Conservation (phyloP, 2,888 invertebrate species). For the Drosophila kuntzei region DNA sequence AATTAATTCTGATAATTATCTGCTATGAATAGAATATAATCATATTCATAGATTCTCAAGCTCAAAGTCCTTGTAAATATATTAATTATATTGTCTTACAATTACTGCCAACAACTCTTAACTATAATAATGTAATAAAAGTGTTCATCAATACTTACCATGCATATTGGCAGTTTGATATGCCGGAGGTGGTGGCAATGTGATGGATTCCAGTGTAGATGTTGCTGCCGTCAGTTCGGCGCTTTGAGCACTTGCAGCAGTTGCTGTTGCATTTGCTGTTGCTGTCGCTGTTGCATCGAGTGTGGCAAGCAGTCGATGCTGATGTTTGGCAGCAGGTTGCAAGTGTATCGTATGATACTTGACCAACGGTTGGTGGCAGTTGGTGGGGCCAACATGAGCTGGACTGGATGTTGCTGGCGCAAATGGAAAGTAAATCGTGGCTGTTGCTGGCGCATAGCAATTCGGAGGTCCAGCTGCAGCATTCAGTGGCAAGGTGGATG, state of each 20-base stretch:
- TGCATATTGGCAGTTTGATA: constrained; percentile 85
- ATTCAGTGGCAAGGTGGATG: constrained; percentile 53
- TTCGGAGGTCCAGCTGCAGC: constrained; percentile 63
- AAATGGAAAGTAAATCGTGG: constrained; percentile 85
- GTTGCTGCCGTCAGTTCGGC: constrained; percentile 48
- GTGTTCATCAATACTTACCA: constrained; percentile 73
- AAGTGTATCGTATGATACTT: constrained; percentile 85
- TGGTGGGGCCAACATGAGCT: constrained; percentile 26
- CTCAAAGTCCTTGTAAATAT: no score
- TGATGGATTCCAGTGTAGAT: constrained; percentile 64
- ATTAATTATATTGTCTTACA: neutral
- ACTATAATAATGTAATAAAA: neutral
- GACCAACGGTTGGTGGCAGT: constrained; percentile 80
- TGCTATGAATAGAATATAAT: no score
- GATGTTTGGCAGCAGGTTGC: constrained; percentile 74
- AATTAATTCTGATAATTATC: no score
- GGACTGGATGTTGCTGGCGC: constrained; percentile 53
- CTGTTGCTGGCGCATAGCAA: constrained; percentile 79
- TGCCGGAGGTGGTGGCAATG: constrained; percentile 84
- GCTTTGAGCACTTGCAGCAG: constrained; percentile 22
- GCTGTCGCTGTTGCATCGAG: constrained; percentile 16
- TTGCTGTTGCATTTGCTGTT: neutral
- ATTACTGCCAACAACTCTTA: neutral
- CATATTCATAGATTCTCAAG: no score
- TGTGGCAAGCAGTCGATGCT: no score